Base-by-base conservation (phyloP, 2,113 vertebrate species). In the Hydrolagus affinis region DNA sequence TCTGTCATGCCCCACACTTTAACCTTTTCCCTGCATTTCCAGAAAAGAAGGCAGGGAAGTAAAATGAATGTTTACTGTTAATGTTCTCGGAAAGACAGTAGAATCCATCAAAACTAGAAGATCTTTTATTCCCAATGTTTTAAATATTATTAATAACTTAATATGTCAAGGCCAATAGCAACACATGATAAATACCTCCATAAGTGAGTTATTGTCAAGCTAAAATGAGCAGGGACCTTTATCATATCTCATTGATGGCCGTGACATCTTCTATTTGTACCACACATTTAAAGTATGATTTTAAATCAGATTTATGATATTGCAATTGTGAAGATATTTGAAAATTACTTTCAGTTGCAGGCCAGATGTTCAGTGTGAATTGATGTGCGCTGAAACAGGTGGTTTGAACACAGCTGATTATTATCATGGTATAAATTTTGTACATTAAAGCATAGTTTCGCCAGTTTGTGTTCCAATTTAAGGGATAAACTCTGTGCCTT, bases 91-190 rank as follows among this genome's bases (percentile, higher is more conserved):
- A 62, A 60, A 57, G 14, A 60, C 28, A 14, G 62, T 62, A 59
- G 76, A 59, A 83, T 66, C 77, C 62, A 83, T 30, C 77, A 23
- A 83, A 83, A 15, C 73, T 66, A 64, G 17, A 83, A 60, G 66
- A 83, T 23, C 17, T 66, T 28, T 83, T 83, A 64, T 25, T 83
- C 66, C 64, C 77, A 83, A 83, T 62, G 64, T 83, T 83, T 83
- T 62, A 66, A 83, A 66, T 83, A 83, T 25, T 66, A 64, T 83
- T 83, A 83, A 66, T 83, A 83, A 83, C 78, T 83, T 60, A 62
- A 32, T 68, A 2, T 83, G 78, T 83, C 78, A 56, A 60, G 30
- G 78, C 62, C 62, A 83, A 62, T 83, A 66, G 62, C 62, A 83
- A 83, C 14, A 64, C 66, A 64, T 80, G 77, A 80, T 64, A 64